Base-by-base conservation (phyloP, 2,113 vertebrate species). In the Mormyrus lacerda region DNA sequence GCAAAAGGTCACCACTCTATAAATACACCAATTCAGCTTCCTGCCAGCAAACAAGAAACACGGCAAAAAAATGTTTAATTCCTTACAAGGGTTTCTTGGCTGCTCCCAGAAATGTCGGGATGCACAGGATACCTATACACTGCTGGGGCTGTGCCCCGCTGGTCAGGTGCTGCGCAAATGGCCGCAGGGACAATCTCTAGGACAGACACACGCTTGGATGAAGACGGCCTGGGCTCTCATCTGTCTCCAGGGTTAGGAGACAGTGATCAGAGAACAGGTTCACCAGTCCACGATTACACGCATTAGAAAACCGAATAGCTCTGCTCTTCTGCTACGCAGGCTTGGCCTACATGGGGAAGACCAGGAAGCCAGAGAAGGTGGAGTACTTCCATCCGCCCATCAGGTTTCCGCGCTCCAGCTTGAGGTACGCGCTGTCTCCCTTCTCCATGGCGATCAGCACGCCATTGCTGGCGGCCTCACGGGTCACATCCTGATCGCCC, bases 321-420 rank as follows among this genome's bases (percentile, higher is more conserved):
- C 13, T 39, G 27, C n/a, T 65, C 61, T 65, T 31, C 61, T 10
- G 0, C 27, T 61, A 69, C 35, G 19, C 35, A 17, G 73, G 31
- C 82, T 45, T 48, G 82, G 45, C 45, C 82, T 96, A 97, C 95
- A 97, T 94, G 1, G 96, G 96, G 93, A 97, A 97, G 79, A 97
- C 96, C 95, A 97, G 94, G 94, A 97, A 97, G 93, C 96, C 96
- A 0, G 96, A 97, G 93, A 97, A 97, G 6, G 96, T 97, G 73
- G 96, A 97, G 85, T 97, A 97, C 89, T 97, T 97, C 96, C 96
- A 97, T 91, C 96, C 96, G 79, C 96, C 96, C 96, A 96, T 97
- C 91, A 97, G 96, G 93, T 97, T 97, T 88, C 96, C 96, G 90
- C 96, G 93, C 91, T 97, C 96, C 91, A 97, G 95, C 94, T 97